Evolutionary conservation across 1,140 invertebrate genomes (phyloP).

Genomic region (Drosophila subpulchrella): DNA sequence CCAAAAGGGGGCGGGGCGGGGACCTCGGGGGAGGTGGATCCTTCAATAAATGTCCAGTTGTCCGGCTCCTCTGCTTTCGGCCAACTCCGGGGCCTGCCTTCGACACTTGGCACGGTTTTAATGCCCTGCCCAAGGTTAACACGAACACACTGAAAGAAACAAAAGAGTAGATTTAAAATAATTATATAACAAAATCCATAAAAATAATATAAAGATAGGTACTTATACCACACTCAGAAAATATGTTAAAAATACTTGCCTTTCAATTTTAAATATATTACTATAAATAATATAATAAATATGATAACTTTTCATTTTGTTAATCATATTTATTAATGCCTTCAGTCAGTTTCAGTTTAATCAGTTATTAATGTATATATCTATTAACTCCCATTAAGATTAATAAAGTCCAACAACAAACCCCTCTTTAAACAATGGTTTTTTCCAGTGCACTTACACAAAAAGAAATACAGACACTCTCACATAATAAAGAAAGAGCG

Average conservation of each 20-base stretch:
- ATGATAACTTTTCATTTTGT: too few relatives aligned
- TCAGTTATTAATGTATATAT: too few relatives aligned
- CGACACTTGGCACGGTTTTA: slow-evolving; percentile 77
- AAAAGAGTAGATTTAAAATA: not conserved
- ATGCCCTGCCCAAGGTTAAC: slow-evolving; percentile 75
- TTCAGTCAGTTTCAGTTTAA: not conserved
- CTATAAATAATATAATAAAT: too few relatives aligned
- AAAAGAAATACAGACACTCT: slow-evolving; percentile 24
- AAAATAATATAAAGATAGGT: not conserved
- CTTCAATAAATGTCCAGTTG: slow-evolving; percentile 56
- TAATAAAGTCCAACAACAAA: not conserved
- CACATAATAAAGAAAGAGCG: slow-evolving; percentile 41
- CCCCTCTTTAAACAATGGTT: not conserved
- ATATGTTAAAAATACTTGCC: too few relatives aligned
- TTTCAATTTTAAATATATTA: too few relatives aligned
- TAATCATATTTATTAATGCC: too few relatives aligned
- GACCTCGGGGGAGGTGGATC: slow-evolving; percentile 16
- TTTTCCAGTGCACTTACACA: not conserved
- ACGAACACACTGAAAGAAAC: slow-evolving; percentile 39
- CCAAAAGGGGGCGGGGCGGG: not conserved
- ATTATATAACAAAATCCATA: not conserved
- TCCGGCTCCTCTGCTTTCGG: slow-evolving; percentile 14
- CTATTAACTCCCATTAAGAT: too few relatives aligned
- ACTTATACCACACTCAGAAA: too few relatives aligned
- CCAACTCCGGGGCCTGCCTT: slow-evolving; percentile 46